Conservation (phyloP, 1,140 invertebrate species). For the Ylistrum balloti region DNA sequence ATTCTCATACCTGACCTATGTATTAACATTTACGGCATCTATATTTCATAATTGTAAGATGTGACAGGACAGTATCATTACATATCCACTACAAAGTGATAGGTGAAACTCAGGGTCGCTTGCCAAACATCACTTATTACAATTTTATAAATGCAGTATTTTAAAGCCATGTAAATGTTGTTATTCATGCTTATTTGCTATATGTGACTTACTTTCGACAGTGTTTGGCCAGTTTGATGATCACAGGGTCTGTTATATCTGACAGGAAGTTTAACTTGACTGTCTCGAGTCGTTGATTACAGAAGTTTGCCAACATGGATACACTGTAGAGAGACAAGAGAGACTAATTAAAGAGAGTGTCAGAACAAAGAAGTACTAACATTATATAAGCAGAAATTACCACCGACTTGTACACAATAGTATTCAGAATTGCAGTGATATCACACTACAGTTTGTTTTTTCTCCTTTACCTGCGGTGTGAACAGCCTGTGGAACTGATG, state of each 20-base stretch:
- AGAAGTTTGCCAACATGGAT: slow-evolving; percentile 75
- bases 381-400: too few relatives aligned
- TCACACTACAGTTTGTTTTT: too few relatives aligned
- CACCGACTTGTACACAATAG: too few relatives aligned
- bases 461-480: slow-evolving; percentile 73
- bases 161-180: neutral
- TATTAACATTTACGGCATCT: neutral
- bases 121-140: too few relatives aligned
- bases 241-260: slow-evolving; percentile 72
- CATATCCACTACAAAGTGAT: too few relatives aligned
- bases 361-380: neutral
- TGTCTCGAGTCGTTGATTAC: slow-evolving; percentile 72
- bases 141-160: too few relatives aligned
- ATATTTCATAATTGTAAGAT: neutral
- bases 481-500: slow-evolving; percentile 80
- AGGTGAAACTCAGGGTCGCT: too few relatives aligned
- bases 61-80: too few relatives aligned
- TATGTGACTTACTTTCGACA: slow-evolving; percentile 72
- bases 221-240: slow-evolving; percentile 76
- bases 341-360: neutral
- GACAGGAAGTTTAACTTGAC: slow-evolving; percentile 79
- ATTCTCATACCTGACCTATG: too few relatives aligned
- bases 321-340: slow-evolving; percentile 69
- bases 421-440: too few relatives aligned
- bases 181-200: neutral